Conservation (phyloP, 2,797 vertebrate species). For the Philypnodon macrostomus region DNA sequence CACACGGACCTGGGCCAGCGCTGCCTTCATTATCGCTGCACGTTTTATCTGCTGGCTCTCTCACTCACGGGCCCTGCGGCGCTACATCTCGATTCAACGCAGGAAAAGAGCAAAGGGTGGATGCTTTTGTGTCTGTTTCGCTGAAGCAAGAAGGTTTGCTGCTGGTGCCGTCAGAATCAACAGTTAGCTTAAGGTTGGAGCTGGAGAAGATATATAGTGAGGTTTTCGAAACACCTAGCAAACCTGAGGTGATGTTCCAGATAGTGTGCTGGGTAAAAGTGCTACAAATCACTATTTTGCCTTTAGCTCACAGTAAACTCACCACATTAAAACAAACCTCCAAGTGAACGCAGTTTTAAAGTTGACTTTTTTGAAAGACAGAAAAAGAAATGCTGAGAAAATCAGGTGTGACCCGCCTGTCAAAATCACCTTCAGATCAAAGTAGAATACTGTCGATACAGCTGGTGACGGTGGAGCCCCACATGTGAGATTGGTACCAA, state of each 20-base stretch:
- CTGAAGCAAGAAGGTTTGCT: constrained; percentile 63
- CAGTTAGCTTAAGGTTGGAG: constrained; percentile 72
- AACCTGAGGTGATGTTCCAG: constrained; percentile 70
- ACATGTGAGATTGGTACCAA: constrained; percentile 33
- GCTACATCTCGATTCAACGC: constrained; percentile 65
- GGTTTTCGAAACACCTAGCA: constrained; percentile 62
- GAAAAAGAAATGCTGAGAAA: constrained; percentile 43
- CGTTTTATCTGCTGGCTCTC: constrained; percentile 76
- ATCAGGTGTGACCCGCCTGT: constrained; percentile 51
- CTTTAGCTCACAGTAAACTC: constrained; percentile 55
- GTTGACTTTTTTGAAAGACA: constrained; percentile 58
- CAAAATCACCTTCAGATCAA: constrained; percentile 54
- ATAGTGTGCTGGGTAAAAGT: constrained; percentile 55
- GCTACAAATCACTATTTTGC: constrained; percentile 54
- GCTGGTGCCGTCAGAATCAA: constrained; percentile 68
- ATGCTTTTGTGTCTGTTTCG: constrained; percentile 76
- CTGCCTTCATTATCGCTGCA: constrained; percentile 81
- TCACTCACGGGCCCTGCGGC: constrained; percentile 69
- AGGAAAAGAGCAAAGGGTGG: constrained; percentile 76
- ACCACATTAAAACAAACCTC: constrained; percentile 40
- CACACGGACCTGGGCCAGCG: constrained; percentile 77
- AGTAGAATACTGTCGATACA: constrained; percentile 35
- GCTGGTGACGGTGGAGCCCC: constrained; percentile 39
- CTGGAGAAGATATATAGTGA: constrained; percentile 45
- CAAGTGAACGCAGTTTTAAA: constrained; percentile 34